These are phyloP conservation scores for Urocolius indicus DNA, from an alignment of 2,113 vertebrate species.

Conservation along the genomic window DNA sequence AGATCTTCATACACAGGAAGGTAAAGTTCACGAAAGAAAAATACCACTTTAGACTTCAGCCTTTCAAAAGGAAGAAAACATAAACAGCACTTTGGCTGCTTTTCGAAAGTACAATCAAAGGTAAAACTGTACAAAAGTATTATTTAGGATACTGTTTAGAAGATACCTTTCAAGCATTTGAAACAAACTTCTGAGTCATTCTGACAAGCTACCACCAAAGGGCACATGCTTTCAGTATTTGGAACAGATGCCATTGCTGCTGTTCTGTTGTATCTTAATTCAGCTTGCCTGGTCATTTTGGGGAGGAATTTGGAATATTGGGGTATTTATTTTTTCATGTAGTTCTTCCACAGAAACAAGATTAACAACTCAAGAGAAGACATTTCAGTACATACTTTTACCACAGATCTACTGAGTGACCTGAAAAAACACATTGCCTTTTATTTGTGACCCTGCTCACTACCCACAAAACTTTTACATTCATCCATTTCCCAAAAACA, in stretches of 20 bases:
- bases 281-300: neutral
- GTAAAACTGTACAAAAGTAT: neutral
- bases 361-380: neutral
- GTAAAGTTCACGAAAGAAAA: neutral
- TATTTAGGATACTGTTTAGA: neutral
- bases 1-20: neutral
- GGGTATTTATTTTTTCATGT: neutral
- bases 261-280: neutral
- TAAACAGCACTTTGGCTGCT: neutral
- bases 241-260: neutral
- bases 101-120: neutral
- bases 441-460: neutral
- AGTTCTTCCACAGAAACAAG: neutral
- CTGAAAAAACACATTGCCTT: neutral
- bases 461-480: neutral
- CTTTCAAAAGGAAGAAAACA: neutral
- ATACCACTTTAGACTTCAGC: neutral
- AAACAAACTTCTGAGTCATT: neutral
- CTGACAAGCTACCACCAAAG: neutral
- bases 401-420: neutral
- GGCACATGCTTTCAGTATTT: neutral
- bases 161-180: neutral
- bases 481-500: neutral
- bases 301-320: neutral
- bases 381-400: neutral